phyloP scores from a whole-genome alignment of 2,888 invertebrate genomes.

The Chaitophorus viminalis region DNA sequence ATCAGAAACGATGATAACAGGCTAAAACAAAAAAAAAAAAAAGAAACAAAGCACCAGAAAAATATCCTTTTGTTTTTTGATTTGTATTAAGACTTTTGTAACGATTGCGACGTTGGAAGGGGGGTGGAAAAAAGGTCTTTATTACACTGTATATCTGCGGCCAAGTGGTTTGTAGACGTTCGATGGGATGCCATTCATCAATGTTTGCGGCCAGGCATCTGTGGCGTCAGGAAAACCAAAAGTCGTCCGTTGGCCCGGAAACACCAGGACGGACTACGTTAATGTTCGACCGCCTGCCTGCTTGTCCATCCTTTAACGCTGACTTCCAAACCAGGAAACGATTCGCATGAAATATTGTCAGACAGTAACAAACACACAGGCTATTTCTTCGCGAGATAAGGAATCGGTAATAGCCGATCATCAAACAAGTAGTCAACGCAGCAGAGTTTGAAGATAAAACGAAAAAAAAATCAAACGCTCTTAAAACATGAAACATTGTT shows the following conservation, averaged over 20 bases:
- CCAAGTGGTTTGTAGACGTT: conserved; percentile 26
- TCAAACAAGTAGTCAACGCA: conserved; percentile 52
- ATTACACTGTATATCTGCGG: not conserved
- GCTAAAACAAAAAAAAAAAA: not conserved
- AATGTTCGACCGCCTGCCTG: conserved; percentile 27
- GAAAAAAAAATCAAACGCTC: conserved; percentile 20
- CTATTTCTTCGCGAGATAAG: conserved; percentile 46
- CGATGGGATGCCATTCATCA: conserved; percentile 53
- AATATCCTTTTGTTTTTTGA: conserved; percentile 27
- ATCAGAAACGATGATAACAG: not conserved
- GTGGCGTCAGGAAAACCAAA: conserved; percentile 54
- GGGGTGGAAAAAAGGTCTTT: conserved; percentile 21
- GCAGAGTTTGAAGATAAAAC: conserved; percentile 44
- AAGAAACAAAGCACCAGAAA: not conserved
- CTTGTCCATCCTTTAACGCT: not conserved
- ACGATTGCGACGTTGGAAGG: not conserved
- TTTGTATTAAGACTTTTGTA: conserved; percentile 25
- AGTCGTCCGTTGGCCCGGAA: conserved; percentile 55
- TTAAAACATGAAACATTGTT: conserved; percentile 38
- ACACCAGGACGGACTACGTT: conserved; percentile 40
- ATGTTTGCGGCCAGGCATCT: conserved; percentile 44
- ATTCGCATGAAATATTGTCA: conserved; percentile 57
- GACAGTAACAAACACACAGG: conserved; percentile 53
- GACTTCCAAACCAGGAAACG: conserved; percentile 54
- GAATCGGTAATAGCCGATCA: conserved; percentile 60